These are phyloP conservation scores for Philhelius pedissequus DNA, from an alignment of 2,888 invertebrate species.

Conservation along the genomic window DNA sequence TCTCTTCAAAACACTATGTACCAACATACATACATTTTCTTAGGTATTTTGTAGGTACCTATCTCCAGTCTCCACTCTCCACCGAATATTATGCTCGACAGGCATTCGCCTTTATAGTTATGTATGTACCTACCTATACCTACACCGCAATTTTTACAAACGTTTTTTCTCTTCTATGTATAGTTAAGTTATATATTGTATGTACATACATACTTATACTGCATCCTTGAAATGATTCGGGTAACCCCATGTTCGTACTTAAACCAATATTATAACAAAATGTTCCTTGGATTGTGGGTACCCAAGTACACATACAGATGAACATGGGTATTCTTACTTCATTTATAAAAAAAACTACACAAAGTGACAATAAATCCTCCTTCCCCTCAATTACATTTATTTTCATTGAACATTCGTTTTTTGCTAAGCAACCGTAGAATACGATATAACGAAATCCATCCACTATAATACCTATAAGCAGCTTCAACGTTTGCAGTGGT, in stretches of 20 bases:
- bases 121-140: neutral
- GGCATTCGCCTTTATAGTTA: too few relatives aligned
- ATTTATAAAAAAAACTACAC: neutral
- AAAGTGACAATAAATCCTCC: neutral
- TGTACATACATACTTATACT: neutral
- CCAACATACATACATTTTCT: neutral
- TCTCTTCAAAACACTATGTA: neutral
- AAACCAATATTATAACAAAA: neutral
- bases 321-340: neutral
- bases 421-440: constrained; percentile 23
- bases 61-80: too few relatives aligned
- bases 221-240: constrained; percentile 23
- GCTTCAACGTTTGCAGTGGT: constrained; percentile 8
- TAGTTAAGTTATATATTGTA: too few relatives aligned
- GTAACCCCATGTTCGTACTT: neutral
- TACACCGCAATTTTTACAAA: neutral
- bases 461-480: neutral
- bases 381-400: constrained; percentile 32
- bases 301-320: neutral
- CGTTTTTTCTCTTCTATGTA: neutral
- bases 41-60: too few relatives aligned
- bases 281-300: neutral
- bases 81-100: neutral
- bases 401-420: neutral
- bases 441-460: neutral